These are phyloP conservation scores for Micrasema minimum DNA, from an alignment of 1,140 invertebrate species.

Conservation along the genomic window DNA sequence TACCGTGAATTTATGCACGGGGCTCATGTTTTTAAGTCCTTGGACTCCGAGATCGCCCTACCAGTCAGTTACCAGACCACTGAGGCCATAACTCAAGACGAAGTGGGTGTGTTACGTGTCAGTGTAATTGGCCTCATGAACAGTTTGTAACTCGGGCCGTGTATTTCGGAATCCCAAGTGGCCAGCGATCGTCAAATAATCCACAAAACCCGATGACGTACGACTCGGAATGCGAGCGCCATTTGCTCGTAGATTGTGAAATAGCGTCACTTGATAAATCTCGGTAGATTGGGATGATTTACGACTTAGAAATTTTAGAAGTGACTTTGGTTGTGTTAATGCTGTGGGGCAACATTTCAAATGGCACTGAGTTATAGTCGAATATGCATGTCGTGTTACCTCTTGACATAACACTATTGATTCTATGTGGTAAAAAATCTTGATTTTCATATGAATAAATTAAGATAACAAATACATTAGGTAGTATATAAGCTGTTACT, in stretches of 20 bases:
- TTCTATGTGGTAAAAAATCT: no score
- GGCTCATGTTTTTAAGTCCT: no score
- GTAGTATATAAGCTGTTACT: no score
- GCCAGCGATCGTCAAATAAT: slow-evolving; percentile 12
- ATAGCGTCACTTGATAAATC: slow-evolving; percentile 31
- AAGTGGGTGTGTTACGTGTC: slow-evolving; percentile 42
- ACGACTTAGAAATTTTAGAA: no score
- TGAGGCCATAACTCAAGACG: slow-evolving; percentile 25
- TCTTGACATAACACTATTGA: no score
- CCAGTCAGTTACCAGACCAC: slow-evolving; percentile 32
- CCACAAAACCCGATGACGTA: slow-evolving; percentile 11
- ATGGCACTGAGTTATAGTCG: slow-evolving; percentile 10
- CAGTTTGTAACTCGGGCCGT: not conserved
- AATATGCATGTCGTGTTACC: no score
- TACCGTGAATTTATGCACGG: no score
- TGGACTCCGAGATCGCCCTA: slow-evolving; percentile 1
- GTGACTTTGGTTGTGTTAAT: not conserved
- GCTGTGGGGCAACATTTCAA: slow-evolving; percentile 7
- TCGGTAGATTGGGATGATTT: slow-evolving; percentile 25
- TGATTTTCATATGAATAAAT: no score
- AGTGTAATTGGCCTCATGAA: slow-evolving; percentile 34
- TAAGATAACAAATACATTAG: no score
- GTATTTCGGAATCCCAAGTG: slow-evolving; percentile 7
- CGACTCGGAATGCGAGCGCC: slow-evolving; percentile 11
- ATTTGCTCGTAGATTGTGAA: slow-evolving; percentile 22